A percentile compares a stretch with the other conserved stretches of the same genome.
These are phyloP conservation scores for Brachypteracias leptosomus DNA, from an alignment of 2,113 vertebrate genomes.

Conservation along the genomic window DNA sequence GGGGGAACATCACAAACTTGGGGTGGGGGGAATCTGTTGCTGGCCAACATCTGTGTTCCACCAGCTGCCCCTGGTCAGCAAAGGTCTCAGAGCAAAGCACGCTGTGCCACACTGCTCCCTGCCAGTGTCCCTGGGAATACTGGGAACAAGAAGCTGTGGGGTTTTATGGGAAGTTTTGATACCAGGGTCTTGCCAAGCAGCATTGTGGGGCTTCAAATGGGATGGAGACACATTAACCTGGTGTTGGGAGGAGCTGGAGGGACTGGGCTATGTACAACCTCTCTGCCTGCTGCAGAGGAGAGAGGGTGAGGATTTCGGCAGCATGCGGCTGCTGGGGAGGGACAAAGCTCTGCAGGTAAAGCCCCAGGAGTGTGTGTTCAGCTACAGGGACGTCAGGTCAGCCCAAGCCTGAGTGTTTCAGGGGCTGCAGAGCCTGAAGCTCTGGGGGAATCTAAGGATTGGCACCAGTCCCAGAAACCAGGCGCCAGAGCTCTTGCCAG, in stretches of 20 bases:
- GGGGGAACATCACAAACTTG: fast-evolving
- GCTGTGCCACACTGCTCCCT: not conserved
- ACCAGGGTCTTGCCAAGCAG: fast-evolving
- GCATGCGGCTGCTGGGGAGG: not conserved
- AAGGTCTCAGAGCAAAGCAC: not conserved
- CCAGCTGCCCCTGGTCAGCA: not conserved
- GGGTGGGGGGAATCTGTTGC: not conserved
- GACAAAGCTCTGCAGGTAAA: fast-evolving
- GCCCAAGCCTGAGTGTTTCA: fast-evolving
- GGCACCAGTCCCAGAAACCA: not conserved
- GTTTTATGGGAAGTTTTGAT: not conserved
- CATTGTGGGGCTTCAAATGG: fast-evolving
- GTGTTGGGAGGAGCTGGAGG: not conserved
- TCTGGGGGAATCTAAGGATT: not conserved
- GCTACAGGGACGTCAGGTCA: not conserved
- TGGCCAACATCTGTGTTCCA: not conserved
- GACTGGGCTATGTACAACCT: not conserved
- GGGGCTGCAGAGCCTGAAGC: not conserved
- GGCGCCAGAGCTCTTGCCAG: fast-evolving
- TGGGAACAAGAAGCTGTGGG: not conserved
- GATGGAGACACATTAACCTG: not conserved
- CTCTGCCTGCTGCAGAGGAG: not conserved
- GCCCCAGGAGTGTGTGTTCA: fast-evolving
- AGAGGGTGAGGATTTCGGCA: not conserved
- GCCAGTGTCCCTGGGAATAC: not conserved